phyloP scores from a whole-genome alignment of 1,140 invertebrate genomes.

The Heliothis virescens region DNA sequence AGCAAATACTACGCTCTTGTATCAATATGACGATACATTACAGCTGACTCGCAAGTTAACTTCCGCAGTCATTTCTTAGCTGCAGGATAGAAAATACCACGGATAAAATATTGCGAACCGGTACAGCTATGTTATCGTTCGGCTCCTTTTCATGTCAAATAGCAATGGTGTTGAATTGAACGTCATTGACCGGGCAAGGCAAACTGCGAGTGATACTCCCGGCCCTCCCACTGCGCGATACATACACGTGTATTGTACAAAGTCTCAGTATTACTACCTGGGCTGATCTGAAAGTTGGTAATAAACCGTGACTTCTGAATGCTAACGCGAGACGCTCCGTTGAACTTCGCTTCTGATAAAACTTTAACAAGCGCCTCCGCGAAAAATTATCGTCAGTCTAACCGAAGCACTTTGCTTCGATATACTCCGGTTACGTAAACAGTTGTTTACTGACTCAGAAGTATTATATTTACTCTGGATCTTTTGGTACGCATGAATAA shows the following conservation, averaged over 20 bases:
- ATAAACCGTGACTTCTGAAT: slow-evolving; percentile 71
- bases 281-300: slow-evolving; percentile 61
- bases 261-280: slow-evolving; percentile 45
- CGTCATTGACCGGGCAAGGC: slow-evolving; percentile 74
- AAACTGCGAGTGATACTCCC: slow-evolving; percentile 47
- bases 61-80: slow-evolving; percentile 18
- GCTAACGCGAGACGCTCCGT: slow-evolving; percentile 62
- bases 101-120: slow-evolving; percentile 44
- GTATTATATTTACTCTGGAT: slow-evolving; percentile 26
- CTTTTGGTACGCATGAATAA: slow-evolving; percentile 34
- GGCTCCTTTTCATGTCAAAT: slow-evolving; percentile 74
- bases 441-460: slow-evolving; percentile 40
- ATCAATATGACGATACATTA: slow-evolving; percentile 1
- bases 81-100: slow-evolving; percentile 44
- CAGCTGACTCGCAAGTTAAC: slow-evolving; percentile 4
- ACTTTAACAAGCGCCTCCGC: slow-evolving; percentile 58
- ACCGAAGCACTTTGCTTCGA: slow-evolving; percentile 19
- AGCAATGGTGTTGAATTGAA: slow-evolving; percentile 69
- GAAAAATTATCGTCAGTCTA: slow-evolving; percentile 52
- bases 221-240: slow-evolving; percentile 4
- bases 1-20: not conserved
- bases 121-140: slow-evolving; percentile 49
- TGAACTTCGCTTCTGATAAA: slow-evolving; percentile 64
- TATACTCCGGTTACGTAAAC: slow-evolving; percentile 21
- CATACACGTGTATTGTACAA: slow-evolving; percentile 19